These are phyloP conservation scores for Panagrolaimus sp. DNA, from an alignment of 1,140 invertebrate genomes.

Conservation along the genomic window DNA sequence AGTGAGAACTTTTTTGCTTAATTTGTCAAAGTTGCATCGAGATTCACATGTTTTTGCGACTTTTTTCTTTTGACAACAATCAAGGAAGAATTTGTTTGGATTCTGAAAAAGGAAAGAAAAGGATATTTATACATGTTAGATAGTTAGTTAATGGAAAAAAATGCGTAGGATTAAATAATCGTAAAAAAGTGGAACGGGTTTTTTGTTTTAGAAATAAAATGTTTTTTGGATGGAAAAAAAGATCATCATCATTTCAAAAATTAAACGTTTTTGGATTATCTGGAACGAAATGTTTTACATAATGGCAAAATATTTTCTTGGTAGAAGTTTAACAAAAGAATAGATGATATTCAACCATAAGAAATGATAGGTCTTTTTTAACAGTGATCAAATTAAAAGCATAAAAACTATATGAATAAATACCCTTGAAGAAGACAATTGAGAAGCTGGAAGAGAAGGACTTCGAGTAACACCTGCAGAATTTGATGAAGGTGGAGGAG, in stretches of 20 bases:
- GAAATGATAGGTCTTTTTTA: too few relatives aligned
- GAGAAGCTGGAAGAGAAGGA: too few relatives aligned
- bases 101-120: slow-evolving; percentile 24
- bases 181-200: background rate
- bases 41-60: slow-evolving; percentile 48
- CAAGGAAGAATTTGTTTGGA: slow-evolving; percentile 37
- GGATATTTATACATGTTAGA: background rate
- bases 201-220: background rate
- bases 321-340: too few relatives aligned
- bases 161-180: too few relatives aligned
- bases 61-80: slow-evolving; percentile 39
- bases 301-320: too few relatives aligned
- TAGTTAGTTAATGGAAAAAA: background rate
- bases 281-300: slow-evolving; percentile 1
- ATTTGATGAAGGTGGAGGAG: too few relatives aligned
- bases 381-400: too few relatives aligned
- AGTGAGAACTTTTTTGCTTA: slow-evolving; percentile 54
- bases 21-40: slow-evolving; percentile 52
- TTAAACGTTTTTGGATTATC: background rate
- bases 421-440: too few relatives aligned
- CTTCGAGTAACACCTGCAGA: too few relatives aligned
- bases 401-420: too few relatives aligned
- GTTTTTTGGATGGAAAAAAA: background rate
- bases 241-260: background rate
- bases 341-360: too few relatives aligned